These are phyloP conservation scores for Andrena fulva DNA, from an alignment of 2,888 invertebrate species.

Conservation along the genomic window DNA sequence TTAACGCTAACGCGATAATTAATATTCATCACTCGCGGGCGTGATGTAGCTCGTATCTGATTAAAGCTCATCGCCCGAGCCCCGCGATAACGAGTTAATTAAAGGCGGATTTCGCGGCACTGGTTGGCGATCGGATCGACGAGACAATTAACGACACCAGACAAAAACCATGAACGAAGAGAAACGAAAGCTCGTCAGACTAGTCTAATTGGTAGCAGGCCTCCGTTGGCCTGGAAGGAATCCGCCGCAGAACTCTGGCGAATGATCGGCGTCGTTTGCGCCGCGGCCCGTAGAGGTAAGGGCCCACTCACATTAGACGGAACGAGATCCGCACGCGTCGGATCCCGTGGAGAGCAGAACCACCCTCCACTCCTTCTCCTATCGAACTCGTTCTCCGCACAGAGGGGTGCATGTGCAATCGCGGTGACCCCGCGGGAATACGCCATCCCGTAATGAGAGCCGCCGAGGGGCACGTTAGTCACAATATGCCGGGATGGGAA, in stretches of 20 bases:
- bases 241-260: slow-evolving; percentile 14
- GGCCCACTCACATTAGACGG: slow-evolving; percentile 22
- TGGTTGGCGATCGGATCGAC: slow-evolving; percentile 19
- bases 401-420: not conserved
- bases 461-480: slow-evolving; percentile 50
- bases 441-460: slow-evolving; percentile 53
- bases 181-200: slow-evolving; percentile 15
- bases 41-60: not conserved
- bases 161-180: not conserved
- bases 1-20: slow-evolving; percentile 45
- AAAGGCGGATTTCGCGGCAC: slow-evolving; percentile 23
- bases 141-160: not conserved
- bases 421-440: slow-evolving; percentile 49
- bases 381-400: slow-evolving; percentile 20
- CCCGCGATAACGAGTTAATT: slow-evolving; percentile 36
- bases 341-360: slow-evolving; percentile 12
- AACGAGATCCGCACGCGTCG: slow-evolving; percentile 55
- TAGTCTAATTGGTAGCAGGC: slow-evolving; percentile 21
- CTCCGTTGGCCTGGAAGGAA: slow-evolving; percentile 25
- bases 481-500: slow-evolving; percentile 68
- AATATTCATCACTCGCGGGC: slow-evolving; percentile 29
- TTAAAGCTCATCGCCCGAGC: slow-evolving; percentile 6
- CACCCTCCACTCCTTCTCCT: slow-evolving; percentile 40
- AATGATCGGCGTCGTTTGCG: slow-evolving; percentile 16
- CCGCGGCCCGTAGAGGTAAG: not conserved